Evolutionary conservation across 2,888 invertebrate genomes (phyloP), one percentile per base, ranked within the genome.

Genomic region (Agrotis exclamationis): DNA sequence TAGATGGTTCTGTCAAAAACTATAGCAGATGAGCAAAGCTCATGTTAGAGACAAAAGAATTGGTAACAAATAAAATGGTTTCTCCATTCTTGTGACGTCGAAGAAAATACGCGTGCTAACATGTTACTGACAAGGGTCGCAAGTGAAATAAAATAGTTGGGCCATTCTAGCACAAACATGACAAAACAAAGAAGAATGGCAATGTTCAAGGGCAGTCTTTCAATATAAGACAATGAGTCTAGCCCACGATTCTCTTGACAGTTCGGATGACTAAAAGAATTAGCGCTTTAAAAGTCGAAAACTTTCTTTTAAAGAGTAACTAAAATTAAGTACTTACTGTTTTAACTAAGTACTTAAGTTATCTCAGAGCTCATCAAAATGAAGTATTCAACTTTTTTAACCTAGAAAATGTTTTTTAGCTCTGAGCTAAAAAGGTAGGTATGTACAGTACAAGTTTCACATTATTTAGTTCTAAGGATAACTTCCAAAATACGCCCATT

Each of bases 401-500:
- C 22, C 50, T 39, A 53, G 5, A 62, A 48, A 68, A 66, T 67
- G 56, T 63, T 69, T 75, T 70, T 69, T 51, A 28, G 3, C n/a
- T n/a, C n/a, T n/a, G 6, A 33, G 39, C 9, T 71, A 58, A 62
- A 70, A 60, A 44, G 63, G 45, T 66, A 73, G 11, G 58, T 69
- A 62, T 28, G n/a, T 50, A 64, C 66, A 79, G 73, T 47, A 68
- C 13, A 72, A 74, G 66, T 78, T 76, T 64, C 58, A 50, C 62
- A 80, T 82, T 77, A 82, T 84, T 82, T 80, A 74, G 70, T 82
- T 78, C 48, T 72, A 57, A n/a, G 53, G 66, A 76, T 76, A 75
- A 74, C 70, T 76, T 80, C 71, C 76, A 75, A 80, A 87, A 82
- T 81, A 82, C 62, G 78, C 63, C 86, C 83, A 88, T 87, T 87